These are phyloP conservation scores for Oligia strigilis DNA, from an alignment of 2,888 invertebrate species.

Conservation along the genomic window DNA sequence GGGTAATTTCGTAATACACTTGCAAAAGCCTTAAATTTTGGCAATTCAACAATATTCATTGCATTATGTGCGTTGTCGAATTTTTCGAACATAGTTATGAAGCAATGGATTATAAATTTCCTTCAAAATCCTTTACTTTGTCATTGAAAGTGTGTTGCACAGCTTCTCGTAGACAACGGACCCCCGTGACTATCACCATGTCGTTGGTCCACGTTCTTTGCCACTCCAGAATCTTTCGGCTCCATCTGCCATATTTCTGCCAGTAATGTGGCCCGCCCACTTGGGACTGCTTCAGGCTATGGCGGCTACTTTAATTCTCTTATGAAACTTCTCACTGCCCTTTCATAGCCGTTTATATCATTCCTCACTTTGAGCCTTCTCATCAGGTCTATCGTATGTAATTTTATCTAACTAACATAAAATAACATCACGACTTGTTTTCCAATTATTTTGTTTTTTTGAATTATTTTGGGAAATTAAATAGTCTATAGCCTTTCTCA, in stretches of 20 bases:
- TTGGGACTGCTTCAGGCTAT: background rate
- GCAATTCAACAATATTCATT: background rate
- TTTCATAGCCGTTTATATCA: background rate
- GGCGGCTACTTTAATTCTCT: background rate
- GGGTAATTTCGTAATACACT: background rate
- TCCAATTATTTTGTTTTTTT: no score
- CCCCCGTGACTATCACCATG: background rate
- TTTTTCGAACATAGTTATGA: background rate
- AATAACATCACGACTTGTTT: no score
- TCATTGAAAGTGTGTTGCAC: background rate
- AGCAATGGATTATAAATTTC: background rate
- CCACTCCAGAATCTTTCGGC: background rate
- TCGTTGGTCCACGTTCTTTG: background rate
- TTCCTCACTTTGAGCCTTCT: no score
- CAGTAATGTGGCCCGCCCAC: background rate
- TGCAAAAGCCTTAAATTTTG: background rate
- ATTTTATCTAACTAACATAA: background rate
- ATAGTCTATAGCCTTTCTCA: no score
- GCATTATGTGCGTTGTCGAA: background rate
- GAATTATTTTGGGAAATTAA: no score
- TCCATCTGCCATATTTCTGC: background rate
- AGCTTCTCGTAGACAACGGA: background rate
- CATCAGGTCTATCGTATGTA: rapidly evolving
- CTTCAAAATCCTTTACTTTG: no score
- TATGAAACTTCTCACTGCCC: background rate